A percentile compares a stretch with the other conserved stretches of the same genome.
phyloP scores from a whole-genome alignment of 2,797 vertebrate genomes.

The Neosilurus mollespiculum region DNA sequence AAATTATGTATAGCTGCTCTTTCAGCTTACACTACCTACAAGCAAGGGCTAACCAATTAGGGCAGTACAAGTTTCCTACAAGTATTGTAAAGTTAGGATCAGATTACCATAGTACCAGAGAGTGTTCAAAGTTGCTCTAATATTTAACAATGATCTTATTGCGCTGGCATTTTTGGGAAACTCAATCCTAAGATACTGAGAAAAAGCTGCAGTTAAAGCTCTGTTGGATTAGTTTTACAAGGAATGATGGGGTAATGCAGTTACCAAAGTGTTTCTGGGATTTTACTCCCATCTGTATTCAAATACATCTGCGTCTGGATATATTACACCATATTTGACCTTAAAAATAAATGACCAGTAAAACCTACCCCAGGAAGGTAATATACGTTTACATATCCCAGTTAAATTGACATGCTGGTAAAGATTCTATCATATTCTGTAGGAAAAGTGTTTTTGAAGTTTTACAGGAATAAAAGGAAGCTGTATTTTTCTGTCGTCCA shows the following conservation, averaged over 20 bases:
- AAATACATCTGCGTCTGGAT: neutral
- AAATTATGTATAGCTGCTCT: constrained; percentile 20
- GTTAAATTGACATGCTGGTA: neutral
- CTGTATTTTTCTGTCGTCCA: neutral
- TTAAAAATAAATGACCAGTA: neutral
- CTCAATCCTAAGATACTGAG: neutral
- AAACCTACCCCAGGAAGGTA: neutral
- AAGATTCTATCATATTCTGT: neutral
- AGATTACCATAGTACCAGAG: neutral
- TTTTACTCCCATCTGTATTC: neutral
- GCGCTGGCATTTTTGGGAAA: neutral
- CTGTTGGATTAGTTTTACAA: neutral
- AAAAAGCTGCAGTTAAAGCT: neutral
- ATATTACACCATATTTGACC: neutral
- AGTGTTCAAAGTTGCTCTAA: neutral
- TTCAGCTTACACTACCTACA: constrained; percentile 16
- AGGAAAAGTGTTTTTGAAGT: neutral
- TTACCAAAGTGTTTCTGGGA: neutral
- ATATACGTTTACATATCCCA: neutral
- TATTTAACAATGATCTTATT: neutral
- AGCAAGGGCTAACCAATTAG: neutral
- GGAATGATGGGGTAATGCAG: neutral
- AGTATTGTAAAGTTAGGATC: neutral
- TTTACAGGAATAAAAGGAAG: neutral
- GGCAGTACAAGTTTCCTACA: neutral